phyloP scores from a whole-genome alignment of 2,797 vertebrate species.

The Pseudochromis fuscus region DNA sequence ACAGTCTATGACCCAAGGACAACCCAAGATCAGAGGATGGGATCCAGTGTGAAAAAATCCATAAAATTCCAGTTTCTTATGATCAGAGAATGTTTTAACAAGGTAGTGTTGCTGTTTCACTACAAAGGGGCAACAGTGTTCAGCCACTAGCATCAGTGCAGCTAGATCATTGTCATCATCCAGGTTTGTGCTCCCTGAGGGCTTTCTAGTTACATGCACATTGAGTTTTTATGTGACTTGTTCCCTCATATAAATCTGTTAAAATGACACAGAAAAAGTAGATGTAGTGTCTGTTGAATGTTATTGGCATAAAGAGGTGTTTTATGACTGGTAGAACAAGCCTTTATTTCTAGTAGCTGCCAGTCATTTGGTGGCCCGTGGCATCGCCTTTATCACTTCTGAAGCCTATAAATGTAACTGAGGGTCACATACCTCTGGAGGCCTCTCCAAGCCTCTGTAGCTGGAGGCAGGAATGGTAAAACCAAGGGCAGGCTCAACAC shows the following conservation, averaged over 20 bases:
- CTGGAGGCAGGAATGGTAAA: conserved; percentile 69
- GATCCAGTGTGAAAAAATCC: too few relatives aligned
- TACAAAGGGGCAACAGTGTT: too few relatives aligned
- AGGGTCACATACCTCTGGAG: conserved; percentile 72
- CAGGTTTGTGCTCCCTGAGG: too few relatives aligned
- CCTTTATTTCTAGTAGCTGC: conserved; percentile 56
- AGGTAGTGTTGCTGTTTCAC: too few relatives aligned
- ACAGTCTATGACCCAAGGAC: too few relatives aligned
- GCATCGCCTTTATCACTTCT: conserved; percentile 66
- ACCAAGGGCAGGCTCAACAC: conserved; percentile 40
- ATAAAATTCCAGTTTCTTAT: too few relatives aligned
- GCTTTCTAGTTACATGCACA: too few relatives aligned
- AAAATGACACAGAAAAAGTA: background rate
- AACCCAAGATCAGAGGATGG: too few relatives aligned
- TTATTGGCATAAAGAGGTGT: conserved; percentile 9
- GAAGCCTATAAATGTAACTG: conserved; percentile 69
- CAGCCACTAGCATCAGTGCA: too few relatives aligned
- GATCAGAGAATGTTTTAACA: too few relatives aligned
- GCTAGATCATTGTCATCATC: too few relatives aligned
- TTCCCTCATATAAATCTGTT: background rate
- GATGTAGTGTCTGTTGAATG: conserved; percentile 22
- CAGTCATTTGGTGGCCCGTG: conserved; percentile 67
- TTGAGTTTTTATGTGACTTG: background rate
- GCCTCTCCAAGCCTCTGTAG: conserved; percentile 52
- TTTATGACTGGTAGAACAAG: conserved; percentile 54